These are phyloP conservation scores for Muscicapa comitata DNA, from an alignment of 2,797 vertebrate species.

Conservation along the genomic window DNA sequence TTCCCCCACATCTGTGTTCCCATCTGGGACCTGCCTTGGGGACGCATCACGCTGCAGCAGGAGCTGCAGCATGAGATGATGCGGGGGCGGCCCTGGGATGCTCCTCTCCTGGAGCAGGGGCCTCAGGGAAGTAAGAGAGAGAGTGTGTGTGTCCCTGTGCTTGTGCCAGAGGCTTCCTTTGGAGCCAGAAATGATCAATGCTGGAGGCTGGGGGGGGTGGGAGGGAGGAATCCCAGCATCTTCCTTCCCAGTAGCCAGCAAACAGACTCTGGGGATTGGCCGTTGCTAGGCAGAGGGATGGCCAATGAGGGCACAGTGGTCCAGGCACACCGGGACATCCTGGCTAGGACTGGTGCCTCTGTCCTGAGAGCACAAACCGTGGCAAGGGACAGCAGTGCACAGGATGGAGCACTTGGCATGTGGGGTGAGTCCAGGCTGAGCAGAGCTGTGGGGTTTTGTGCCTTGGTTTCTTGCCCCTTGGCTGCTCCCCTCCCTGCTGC, in stretches of 20 bases:
- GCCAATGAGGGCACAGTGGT: neutral
- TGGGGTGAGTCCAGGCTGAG: neutral
- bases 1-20: neutral
- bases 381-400: neutral
- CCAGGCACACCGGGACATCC: conserved; percentile 1
- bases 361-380: neutral
- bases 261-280: neutral
- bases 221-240: neutral
- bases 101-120: neutral
- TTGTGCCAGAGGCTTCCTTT: neutral
- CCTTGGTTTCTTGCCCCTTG: neutral
- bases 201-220: neutral
- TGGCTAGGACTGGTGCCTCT: neutral
- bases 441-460: neutral
- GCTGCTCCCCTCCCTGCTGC: neutral
- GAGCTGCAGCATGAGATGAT: neutral
- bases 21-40: neutral
- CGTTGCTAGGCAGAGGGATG: conserved; percentile 19
- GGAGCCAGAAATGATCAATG: neutral
- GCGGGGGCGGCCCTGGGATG: neutral
- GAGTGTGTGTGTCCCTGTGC: neutral
- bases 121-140: neutral
- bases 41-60: neutral
- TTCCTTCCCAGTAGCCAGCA: neutral
- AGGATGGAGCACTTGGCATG: neutral